Evolutionary conservation across 2,888 invertebrate species (phyloP).

Genomic region (Alloscopus bannaensis): DNA sequence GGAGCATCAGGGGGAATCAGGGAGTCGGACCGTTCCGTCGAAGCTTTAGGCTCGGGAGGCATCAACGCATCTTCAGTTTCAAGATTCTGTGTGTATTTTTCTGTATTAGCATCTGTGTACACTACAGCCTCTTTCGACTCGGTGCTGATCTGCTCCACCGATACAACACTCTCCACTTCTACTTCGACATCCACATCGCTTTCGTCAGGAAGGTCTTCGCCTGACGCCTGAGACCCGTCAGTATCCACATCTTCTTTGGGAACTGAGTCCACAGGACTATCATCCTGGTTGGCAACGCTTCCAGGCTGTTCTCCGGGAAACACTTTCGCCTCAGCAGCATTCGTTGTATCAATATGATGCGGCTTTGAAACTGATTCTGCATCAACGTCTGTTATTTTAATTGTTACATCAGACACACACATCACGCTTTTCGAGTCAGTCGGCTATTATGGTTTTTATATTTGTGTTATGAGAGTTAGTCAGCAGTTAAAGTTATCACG

Average conservation of each 20-base stretch:
- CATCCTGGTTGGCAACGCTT: not conserved
- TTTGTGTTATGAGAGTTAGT: not conserved
- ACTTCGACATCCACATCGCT: slow-evolving; percentile 30
- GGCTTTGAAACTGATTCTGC: not conserved
- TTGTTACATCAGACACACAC: too few species aligned
- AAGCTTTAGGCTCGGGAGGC: not conserved
- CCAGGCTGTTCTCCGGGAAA: not conserved
- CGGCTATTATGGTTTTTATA: too few species aligned
- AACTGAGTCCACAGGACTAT: not conserved
- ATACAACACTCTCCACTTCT: slow-evolving; percentile 9
- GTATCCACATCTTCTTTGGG: not conserved
- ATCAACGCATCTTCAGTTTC: not conserved
- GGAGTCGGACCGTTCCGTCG: not conserved
- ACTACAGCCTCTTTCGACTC: not conserved
- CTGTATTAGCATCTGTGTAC: slow-evolving; percentile 47
- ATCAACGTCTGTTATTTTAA: not conserved
- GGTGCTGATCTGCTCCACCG: not conserved
- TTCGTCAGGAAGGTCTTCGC: slow-evolving; percentile 20
- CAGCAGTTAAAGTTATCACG: not conserved
- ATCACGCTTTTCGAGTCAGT: too few species aligned
- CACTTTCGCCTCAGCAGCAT: not conserved
- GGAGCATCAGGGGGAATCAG: not conserved
- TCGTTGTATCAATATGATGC: not conserved
- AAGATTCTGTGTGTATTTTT: slow-evolving; percentile 32
- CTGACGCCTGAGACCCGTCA: too few species aligned